Percentiles rank a stretch among this genome's conserved stretches.
Conservation (phyloP, 1,140 invertebrate genomes). For the Magallana gigas region DNA sequence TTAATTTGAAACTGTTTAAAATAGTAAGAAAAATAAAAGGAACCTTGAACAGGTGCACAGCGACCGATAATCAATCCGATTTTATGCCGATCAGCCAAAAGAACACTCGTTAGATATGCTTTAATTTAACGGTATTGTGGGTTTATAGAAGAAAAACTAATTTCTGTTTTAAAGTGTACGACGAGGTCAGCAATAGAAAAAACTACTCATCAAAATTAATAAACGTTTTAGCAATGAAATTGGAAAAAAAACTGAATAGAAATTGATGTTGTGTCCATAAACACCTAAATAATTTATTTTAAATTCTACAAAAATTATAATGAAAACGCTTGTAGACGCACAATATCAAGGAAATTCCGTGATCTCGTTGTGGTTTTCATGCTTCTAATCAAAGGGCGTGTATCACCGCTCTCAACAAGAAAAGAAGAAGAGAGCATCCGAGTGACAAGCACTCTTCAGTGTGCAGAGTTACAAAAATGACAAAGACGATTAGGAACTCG, state of each 20-base stretch:
- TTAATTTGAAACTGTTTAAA: slow-evolving; percentile 9
- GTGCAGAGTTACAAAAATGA: slow-evolving; percentile 50
- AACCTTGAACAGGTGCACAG: not conserved
- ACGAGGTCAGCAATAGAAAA: not conserved
- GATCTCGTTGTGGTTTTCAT: slow-evolving; percentile 15
- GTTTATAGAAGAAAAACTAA: not conserved
- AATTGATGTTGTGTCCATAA: not conserved
- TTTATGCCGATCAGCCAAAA: not conserved
- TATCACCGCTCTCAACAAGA: not conserved
- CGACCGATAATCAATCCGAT: not conserved
- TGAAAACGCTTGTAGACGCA: not conserved
- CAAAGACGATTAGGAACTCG: slow-evolving; percentile 53
- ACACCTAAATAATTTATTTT: not conserved
- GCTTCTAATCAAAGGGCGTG: slow-evolving; percentile 34
- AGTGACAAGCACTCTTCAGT: slow-evolving; percentile 44
- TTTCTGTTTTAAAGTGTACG: not conserved
- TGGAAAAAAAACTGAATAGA: not conserved
- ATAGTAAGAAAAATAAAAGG: slow-evolving; percentile 24
- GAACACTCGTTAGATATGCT: not conserved
- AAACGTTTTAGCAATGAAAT: not conserved
- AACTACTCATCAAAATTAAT: slow-evolving; percentile 13
- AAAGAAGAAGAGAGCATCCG: slow-evolving; percentile 22
- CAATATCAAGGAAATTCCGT: not conserved
- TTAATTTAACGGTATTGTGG: not conserved
- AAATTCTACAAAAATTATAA: not conserved